Evolutionary conservation across 1,140 invertebrate species (phyloP), one percentile per base, ranked within the genome.

Genomic region (Listronotus oregonensis): DNA sequence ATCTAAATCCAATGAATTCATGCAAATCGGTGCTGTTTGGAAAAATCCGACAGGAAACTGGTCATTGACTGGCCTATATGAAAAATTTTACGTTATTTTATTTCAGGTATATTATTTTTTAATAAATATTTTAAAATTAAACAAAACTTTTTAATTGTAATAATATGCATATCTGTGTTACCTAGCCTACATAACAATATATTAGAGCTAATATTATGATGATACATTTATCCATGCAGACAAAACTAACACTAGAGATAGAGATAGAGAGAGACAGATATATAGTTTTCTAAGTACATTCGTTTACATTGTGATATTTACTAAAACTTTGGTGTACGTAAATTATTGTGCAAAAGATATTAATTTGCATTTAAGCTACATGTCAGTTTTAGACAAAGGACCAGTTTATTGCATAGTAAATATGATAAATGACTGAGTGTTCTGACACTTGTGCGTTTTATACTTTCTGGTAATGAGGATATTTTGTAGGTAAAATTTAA

Each of bases 251-350:
- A 34, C 40, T n/a, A 12, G 15, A 47, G 17, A 34, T 59, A 32
- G 56, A 59, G 56, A 59, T 59, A 59, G 32, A 59, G 56, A 59
- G 56, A 46, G 56, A 59, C 56, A 59, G 44, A 59, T 59, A 34
- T 47, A 47, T 17, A 40, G 40, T 42, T 57, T 15, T 54, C 18
- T 50, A 50, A 50, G 31, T 32, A 50, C 31, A 50, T 50, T 18
- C 12, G 31, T 17, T 50, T 6, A 50, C 14, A 21, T 21, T 50
- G 47, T 50, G 18, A 50, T 14, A 17, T 50, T 17, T 17, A 50
- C 12, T 17, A 50, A 50, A 50, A 50, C 18, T 27, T 50, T n/a
- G 31, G 47, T 50, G 47, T 50, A 27, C 32, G 31, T 27, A 50
- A 27, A 27, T 37, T 12, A 37, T 8, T 50, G 47, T 50, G 47